Evolutionary conservation across 1,140 invertebrate species (phyloP).

Genomic region (Danaus plexippus): DNA sequence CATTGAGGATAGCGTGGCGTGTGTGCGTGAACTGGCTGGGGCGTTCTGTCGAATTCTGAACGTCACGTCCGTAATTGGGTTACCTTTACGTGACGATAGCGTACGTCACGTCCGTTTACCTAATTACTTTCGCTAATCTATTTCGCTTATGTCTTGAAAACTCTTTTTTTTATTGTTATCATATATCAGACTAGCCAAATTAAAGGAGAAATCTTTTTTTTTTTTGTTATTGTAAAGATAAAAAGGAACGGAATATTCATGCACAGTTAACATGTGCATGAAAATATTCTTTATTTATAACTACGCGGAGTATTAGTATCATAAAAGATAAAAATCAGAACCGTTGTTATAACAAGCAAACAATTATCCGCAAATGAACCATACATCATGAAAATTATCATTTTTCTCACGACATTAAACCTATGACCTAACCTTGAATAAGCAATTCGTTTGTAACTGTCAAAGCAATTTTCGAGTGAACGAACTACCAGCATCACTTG

Average conservation of each 20-base stretch:
- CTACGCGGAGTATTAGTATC: background rate
- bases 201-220: background rate
- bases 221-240: too few relatives aligned
- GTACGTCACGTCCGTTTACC: slow-evolving; percentile 52
- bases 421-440: slow-evolving; percentile 51
- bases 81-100: slow-evolving; percentile 60
- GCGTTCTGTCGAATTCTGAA: slow-evolving; percentile 55
- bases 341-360: slow-evolving; percentile 7
- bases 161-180: slow-evolving; percentile 1
- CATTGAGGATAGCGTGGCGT: slow-evolving; percentile 60
- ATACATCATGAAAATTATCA: slow-evolving; percentile 7
- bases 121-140: slow-evolving; percentile 57
- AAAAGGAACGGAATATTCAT: too few relatives aligned
- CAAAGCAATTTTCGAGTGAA: slow-evolving; percentile 42
- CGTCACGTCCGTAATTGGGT: slow-evolving; percentile 67
- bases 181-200: background rate
- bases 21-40: slow-evolving; percentile 60
- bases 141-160: slow-evolving; percentile 4
- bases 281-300: slow-evolving; percentile 2
- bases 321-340: background rate
- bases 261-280: slow-evolving; percentile 1
- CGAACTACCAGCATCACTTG: slow-evolving; percentile 30
- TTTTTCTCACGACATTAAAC: slow-evolving; percentile 54
- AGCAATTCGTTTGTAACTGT: slow-evolving; percentile 53
- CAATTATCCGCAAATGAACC: slow-evolving; percentile 17